phyloP scores from a whole-genome alignment of 2,113 vertebrate genomes.

The Poeciliopsis turrubarensis region DNA sequence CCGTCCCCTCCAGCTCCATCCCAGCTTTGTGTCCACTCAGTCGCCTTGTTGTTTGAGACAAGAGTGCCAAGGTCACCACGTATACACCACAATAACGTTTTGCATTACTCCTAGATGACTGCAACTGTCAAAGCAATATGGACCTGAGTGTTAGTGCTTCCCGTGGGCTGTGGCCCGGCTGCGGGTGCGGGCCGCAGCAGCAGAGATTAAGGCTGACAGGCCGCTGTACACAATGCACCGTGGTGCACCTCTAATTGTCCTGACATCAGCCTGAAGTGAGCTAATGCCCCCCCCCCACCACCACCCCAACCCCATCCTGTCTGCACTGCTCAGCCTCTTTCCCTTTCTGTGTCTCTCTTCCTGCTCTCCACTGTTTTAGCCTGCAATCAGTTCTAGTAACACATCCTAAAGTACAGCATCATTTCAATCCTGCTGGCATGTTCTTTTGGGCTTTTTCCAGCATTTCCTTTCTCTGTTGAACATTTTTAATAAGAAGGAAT shows the following conservation, averaged over 20 bases:
- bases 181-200: slow-evolving; percentile 83
- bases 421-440: slow-evolving; percentile 12
- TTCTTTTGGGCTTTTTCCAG: not conserved
- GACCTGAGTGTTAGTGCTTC: slow-evolving; percentile 88
- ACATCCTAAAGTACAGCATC: slow-evolving; percentile 23
- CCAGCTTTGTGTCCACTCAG: slow-evolving; percentile 54
- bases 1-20: slow-evolving; percentile 44
- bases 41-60: slow-evolving; percentile 83
- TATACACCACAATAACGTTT: slow-evolving; percentile 92
- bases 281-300: slow-evolving; percentile 81
- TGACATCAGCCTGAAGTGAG: slow-evolving; percentile 83
- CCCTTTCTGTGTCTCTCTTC: slow-evolving; percentile 10
- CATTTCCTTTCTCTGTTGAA: not conserved
- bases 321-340: slow-evolving; percentile 52
- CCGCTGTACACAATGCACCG: slow-evolving; percentile 80
- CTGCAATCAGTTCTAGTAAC: slow-evolving; percentile 32
- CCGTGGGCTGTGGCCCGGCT: slow-evolving; percentile 86
- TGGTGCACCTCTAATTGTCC: slow-evolving; percentile 88
- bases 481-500: slow-evolving; percentile 11
- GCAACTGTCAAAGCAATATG: slow-evolving; percentile 98
- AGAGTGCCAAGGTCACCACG: slow-evolving; percentile 84
- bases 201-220: slow-evolving; percentile 90
- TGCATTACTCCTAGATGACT: slow-evolving; percentile 97
- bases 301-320: slow-evolving; percentile 68
- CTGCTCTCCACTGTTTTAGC: slow-evolving; percentile 28